Conservation (phyloP, 2,113 vertebrate species). For the Daphoenositta chrysoptera region DNA sequence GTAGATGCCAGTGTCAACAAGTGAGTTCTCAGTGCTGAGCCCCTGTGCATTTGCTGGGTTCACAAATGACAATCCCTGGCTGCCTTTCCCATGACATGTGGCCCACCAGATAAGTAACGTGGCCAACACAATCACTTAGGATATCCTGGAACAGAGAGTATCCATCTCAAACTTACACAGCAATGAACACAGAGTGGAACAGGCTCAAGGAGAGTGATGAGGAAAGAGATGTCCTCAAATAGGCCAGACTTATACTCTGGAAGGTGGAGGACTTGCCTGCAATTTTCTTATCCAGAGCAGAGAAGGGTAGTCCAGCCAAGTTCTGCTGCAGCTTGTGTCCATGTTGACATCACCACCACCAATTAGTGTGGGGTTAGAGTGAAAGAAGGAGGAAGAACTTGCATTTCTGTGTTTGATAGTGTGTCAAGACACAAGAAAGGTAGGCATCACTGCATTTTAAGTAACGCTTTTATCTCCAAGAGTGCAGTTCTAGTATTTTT, state of each 20-base stretch:
- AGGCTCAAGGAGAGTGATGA: neutral
- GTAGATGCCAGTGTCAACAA: neutral
- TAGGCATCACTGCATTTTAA: neutral
- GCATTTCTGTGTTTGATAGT: neutral
- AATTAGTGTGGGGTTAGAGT: neutral
- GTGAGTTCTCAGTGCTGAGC: neutral
- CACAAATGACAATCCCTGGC: neutral
- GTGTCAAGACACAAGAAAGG: neutral
- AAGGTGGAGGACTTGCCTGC: neutral
- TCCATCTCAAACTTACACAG: neutral
- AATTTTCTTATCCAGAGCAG: neutral
- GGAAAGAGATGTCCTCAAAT: neutral
- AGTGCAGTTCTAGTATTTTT: neutral
- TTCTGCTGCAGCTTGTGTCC: neutral
- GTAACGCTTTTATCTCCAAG: neutral
- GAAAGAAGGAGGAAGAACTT: neutral
- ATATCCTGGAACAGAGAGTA: neutral
- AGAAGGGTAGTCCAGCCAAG: neutral
- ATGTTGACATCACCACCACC: neutral
- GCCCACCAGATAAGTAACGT: neutral
- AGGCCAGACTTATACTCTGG: neutral
- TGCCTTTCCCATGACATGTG: neutral
- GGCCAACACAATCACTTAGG: neutral
- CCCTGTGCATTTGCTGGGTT: neutral
- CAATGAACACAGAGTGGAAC: neutral